Conservation (phyloP, 2,888 invertebrate genomes). For the Eupithecia abbreviata region DNA sequence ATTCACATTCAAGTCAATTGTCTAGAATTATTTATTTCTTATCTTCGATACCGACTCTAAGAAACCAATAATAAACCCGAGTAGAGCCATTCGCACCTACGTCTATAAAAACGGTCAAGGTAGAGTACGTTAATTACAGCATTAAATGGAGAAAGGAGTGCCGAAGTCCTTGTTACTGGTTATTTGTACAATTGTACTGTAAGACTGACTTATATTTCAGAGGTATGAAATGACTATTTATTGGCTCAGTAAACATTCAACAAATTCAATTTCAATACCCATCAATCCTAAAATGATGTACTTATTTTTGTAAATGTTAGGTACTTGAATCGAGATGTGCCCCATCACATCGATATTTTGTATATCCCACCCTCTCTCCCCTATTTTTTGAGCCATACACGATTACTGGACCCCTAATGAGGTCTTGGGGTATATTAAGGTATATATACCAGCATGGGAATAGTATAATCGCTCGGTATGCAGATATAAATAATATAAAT, state of each 20-base stretch:
- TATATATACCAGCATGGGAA: not conserved
- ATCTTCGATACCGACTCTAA: not conserved
- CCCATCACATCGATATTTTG: too few species aligned
- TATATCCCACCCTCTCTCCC: too few species aligned
- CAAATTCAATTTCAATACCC: too few species aligned
- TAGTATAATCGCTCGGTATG: not conserved
- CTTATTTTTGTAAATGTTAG: too few species aligned
- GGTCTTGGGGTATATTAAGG: too few species aligned
- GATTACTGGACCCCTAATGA: too few species aligned
- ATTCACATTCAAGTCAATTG: not conserved
- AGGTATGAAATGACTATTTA: too few species aligned
- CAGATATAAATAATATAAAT: too few species aligned
- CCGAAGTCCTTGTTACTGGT: not conserved
- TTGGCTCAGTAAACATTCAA: not conserved
- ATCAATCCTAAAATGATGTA: too few species aligned
- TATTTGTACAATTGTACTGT: not conserved
- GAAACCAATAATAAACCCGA: not conserved
- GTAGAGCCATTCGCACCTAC: not conserved
- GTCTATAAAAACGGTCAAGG: constrained; percentile 2
- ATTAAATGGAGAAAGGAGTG: constrained; percentile 1
- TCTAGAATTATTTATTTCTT: not conserved
- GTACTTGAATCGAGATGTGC: too few species aligned
- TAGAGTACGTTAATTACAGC: not conserved
- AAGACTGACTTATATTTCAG: too few species aligned
- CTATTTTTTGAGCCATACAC: too few species aligned